Evolutionary conservation across 2,888 invertebrate species (phyloP).

Genomic region (Dicyrtomina minuta): DNA sequence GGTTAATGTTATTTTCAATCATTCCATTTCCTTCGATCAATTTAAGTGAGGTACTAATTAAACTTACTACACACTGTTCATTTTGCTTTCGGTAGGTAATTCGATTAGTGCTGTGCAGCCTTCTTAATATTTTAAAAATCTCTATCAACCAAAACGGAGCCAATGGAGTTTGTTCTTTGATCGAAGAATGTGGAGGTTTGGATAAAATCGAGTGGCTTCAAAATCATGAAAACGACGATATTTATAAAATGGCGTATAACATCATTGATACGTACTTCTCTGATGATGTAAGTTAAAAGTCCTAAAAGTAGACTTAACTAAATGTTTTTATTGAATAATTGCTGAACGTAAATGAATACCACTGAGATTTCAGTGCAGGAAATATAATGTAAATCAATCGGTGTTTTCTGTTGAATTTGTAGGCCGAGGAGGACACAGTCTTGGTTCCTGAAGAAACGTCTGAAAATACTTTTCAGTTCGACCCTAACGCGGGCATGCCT

Average conservation of each 20-base stretch:
- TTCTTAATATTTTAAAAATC: conserved; percentile 97
- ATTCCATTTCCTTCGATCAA: background rate
- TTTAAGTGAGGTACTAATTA: background rate
- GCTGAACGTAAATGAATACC: no score
- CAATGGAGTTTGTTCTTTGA: conserved; percentile 81
- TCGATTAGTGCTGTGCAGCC: conserved; percentile 92
- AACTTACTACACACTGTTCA: no score
- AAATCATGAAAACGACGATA: conserved; percentile 97
- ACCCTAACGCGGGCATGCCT: conserved; percentile 74
- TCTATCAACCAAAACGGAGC: conserved; percentile 70
- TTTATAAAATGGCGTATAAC: conserved; percentile 97
- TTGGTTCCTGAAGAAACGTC: conserved; percentile 75
- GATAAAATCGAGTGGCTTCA: conserved; percentile 97
- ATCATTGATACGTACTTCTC: conserved; percentile 98
- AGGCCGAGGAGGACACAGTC: conserved; percentile 75
- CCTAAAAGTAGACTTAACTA: background rate
- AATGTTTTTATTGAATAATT: conserved; percentile 4
- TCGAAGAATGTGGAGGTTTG: conserved; percentile 95
- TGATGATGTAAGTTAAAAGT: conserved; percentile 70
- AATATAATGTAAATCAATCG: no score
- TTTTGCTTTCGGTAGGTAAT: conserved; percentile 59
- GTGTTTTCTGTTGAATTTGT: conserved; percentile 55
- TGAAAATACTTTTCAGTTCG: conserved; percentile 81
- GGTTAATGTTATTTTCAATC: no score
- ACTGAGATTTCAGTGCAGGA: conserved; percentile 24